A percentile compares a stretch with the other conserved stretches of the same genome.
phyloP scores from a whole-genome alignment of 2,888 invertebrate genomes.

The Cephus runcator region DNA sequence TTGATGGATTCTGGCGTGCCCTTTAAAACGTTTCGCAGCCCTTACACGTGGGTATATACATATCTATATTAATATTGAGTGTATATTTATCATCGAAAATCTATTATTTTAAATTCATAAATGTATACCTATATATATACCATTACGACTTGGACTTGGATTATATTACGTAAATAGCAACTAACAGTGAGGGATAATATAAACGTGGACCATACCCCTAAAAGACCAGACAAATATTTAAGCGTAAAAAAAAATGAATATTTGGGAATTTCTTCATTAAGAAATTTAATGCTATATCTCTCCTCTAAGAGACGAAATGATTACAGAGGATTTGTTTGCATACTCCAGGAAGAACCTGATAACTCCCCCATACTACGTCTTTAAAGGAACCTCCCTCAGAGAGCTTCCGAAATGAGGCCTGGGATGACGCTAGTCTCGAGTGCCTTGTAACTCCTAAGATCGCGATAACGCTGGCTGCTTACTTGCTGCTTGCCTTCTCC shows the following conservation, averaged over 20 bases:
- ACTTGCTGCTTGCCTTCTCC: neutral
- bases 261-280: neutral
- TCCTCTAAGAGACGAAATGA: neutral
- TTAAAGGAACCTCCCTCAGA: neutral
- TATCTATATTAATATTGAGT: neutral
- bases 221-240: neutral
- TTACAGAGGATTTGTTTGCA: neutral
- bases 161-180: no score
- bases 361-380: neutral
- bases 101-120: neutral
- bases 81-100: neutral
- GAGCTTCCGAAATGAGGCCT: slow-evolving; percentile 34
- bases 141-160: neutral
- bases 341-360: neutral
- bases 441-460: slow-evolving; percentile 41
- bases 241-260: neutral
- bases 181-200: neutral
- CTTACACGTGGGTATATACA: neutral
- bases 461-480: neutral
- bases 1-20: neutral
- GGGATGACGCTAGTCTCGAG: slow-evolving; percentile 42
- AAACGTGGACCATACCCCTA: no score
- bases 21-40: neutral
- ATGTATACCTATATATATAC: neutral
- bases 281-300: neutral